phyloP scores from a whole-genome alignment of 2,888 invertebrate species.

The Ormyrus pomaceus region DNA sequence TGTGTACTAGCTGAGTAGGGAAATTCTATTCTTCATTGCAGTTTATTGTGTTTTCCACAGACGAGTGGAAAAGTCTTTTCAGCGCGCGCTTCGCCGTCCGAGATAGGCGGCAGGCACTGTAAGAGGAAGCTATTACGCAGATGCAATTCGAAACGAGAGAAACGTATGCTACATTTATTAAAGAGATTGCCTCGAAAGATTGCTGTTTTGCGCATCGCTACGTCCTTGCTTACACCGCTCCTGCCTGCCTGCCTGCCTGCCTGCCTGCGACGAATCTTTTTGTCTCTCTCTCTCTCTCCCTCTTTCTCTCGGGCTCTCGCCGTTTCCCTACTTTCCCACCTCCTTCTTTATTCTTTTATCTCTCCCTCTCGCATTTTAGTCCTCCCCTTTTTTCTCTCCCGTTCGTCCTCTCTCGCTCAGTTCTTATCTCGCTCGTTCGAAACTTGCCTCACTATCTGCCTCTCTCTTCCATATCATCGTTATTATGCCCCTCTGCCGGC shows the following conservation, averaged over 20 bases:
- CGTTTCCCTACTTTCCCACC: slow-evolving; percentile 44
- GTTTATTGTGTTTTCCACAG: slow-evolving; percentile 54
- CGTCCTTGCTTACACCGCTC: slow-evolving; percentile 62
- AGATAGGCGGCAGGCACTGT: slow-evolving; percentile 35
- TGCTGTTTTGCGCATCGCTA: slow-evolving; percentile 72
- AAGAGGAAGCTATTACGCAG: slow-evolving; percentile 65
- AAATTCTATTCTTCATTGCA: slow-evolving; percentile 53
- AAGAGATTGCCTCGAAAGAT: slow-evolving; percentile 73
- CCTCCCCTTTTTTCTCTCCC: slow-evolving; percentile 22
- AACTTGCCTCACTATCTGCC: slow-evolving; percentile 53
- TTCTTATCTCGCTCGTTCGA: slow-evolving; percentile 31
- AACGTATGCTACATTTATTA: slow-evolving; percentile 72
- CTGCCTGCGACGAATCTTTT: slow-evolving; percentile 55
- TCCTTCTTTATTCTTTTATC: slow-evolving; percentile 41
- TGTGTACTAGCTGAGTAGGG: slow-evolving; percentile 28
- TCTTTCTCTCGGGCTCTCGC: slow-evolving; percentile 42
- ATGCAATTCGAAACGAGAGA: slow-evolving; percentile 66
- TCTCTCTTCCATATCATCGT: slow-evolving; percentile 64
- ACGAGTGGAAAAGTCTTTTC: slow-evolving; percentile 47
- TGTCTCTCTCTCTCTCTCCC: slow-evolving; percentile 16
- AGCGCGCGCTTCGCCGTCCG: slow-evolving; percentile 34
- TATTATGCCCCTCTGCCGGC: slow-evolving; percentile 66
- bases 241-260: slow-evolving; percentile 44
- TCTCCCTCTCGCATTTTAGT: slow-evolving; percentile 46
- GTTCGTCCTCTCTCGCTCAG: slow-evolving; percentile 31